phyloP scores from a whole-genome alignment of 2,797 vertebrate genomes.

The Pseudocheirus occidentalis region DNA sequence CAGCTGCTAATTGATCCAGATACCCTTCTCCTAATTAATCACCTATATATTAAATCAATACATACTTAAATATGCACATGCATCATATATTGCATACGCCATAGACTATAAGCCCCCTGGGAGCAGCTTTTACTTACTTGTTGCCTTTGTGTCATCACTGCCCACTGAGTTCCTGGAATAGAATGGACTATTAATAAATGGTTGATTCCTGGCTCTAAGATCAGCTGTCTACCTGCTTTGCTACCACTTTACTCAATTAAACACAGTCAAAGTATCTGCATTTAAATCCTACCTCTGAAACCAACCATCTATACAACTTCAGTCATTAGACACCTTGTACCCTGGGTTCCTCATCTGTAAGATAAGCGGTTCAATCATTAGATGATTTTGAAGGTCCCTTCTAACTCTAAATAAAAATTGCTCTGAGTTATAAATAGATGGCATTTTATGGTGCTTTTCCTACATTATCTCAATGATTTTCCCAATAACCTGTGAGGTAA shows the following conservation, averaged over 20 bases:
- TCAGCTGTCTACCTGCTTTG: neutral
- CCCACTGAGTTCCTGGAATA: neutral
- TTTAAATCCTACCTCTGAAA: neutral
- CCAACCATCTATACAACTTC: neutral
- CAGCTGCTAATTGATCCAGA: neutral
- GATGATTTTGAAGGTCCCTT: neutral
- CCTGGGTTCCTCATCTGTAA: neutral
- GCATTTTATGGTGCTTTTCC: neutral
- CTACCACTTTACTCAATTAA: neutral
- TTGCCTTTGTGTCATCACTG: neutral
- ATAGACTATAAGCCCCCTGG: neutral
- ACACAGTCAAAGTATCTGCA: neutral
- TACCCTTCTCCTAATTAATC: neutral
- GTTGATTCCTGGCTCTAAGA: neutral
- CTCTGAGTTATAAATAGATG: neutral
- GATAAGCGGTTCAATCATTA: neutral
- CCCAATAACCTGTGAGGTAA: neutral
- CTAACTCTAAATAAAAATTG: neutral
- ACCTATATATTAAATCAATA: neutral
- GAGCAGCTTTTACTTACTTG: neutral
- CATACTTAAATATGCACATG: neutral
- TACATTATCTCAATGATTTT: neutral
- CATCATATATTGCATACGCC: neutral
- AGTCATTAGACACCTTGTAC: neutral
- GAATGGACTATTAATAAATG: neutral